phyloP scores from a whole-genome alignment of 2,797 vertebrate species.

The Intellagama lesueurii region DNA sequence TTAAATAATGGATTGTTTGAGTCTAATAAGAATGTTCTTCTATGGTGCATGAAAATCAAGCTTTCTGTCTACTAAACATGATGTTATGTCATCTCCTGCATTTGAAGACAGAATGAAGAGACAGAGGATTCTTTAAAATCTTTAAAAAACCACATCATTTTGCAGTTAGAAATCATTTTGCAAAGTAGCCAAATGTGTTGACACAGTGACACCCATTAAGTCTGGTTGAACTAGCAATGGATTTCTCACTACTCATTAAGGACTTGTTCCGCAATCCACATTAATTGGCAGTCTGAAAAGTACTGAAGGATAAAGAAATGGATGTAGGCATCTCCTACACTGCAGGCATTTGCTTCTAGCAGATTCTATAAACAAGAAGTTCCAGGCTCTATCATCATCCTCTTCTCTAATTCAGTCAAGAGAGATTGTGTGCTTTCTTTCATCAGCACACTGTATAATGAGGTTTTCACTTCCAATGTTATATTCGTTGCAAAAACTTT shows the following conservation, averaged over 20 bases:
- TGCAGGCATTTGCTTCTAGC: background rate
- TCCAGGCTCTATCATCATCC: background rate
- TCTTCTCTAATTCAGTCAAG: conserved; percentile 18
- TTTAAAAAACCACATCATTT: background rate
- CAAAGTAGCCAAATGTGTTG: background rate
- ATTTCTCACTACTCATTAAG: conserved; percentile 20
- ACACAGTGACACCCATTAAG: background rate
- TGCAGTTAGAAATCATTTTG: background rate
- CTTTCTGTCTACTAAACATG: background rate
- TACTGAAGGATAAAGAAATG: background rate
- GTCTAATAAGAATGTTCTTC: too few relatives aligned
- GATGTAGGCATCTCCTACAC: background rate
- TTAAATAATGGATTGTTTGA: too few relatives aligned
- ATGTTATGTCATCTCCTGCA: background rate
- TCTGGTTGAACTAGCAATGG: background rate
- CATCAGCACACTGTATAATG: background rate
- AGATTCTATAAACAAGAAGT: background rate
- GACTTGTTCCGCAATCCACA: background rate
- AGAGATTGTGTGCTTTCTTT: background rate
- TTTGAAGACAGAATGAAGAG: background rate
- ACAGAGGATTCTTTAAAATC: background rate
- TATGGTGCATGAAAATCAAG: background rate
- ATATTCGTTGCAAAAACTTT: too few relatives aligned
- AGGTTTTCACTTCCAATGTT: background rate
- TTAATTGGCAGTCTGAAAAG: conserved; percentile 15